Evolutionary conservation across 2,888 invertebrate species (phyloP), one percentile per base, ranked within the genome.

Genomic region (Drosophila limbata): DNA sequence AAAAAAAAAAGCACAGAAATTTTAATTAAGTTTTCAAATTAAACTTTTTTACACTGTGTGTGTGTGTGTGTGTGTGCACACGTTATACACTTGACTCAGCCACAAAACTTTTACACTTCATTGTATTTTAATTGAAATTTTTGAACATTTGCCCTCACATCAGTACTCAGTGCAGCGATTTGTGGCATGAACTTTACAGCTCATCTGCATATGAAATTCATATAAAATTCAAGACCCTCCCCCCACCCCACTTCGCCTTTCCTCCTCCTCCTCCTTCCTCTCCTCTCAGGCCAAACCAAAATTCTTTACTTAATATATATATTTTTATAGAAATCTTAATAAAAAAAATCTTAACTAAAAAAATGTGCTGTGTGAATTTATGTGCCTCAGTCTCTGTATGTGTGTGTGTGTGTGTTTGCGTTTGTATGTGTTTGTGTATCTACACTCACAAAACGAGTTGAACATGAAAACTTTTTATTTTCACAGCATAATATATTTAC

Each of bases 1-100:
- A 28, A 52, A 15, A 66, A 62, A 69, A 53, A 61, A 64, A 40
- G 68, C 59, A 67, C 63, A 79, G 71, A 80, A 70, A 48, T 84
- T 84, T 84, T 84, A 84, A 84, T 84, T 85, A 85, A 85, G 84
- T 84, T 83, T 84, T 84, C 81, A 84, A 84, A 85, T 85, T 75
- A 79, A 84, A 84, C 84, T 82, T 82, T 82, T 82, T 81, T 84
- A 66, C 77, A 75, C 81, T 65, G 37, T 48, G 44, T 60, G 40
- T 37, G 44, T 42, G 45, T 40, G 21, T 65, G 48, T 61, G 47
- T 55, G 52, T 50, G 33, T 42, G 67, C 35, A 48, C 48, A 50
- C 44, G 51, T 60, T 62, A 66, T 64, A 77, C 74, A 77, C 70
- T 78, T 70, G 69, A 61, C 75, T 62, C 63, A 59, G 68, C 69